Evolutionary conservation across 2,888 invertebrate genomes (phyloP), one percentile per base, ranked within the genome.

Genomic region (Tineola bisselliella): DNA sequence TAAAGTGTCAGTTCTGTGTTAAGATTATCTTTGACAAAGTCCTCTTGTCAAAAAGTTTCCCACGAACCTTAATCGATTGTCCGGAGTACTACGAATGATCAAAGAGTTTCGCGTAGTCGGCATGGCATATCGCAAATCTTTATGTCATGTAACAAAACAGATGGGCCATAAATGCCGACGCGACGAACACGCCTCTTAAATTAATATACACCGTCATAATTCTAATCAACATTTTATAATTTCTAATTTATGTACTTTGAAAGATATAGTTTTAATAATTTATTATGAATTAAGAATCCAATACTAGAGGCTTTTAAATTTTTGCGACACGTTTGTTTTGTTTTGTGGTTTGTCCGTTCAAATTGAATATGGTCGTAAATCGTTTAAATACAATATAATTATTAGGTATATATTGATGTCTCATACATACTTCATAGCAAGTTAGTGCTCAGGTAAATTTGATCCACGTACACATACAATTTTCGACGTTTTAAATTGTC

Each of bases 141-240:
- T 66, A 63, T 62, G 69, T 72, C 69, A 69, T 66, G 70, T 69
- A 58, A 30, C 10, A 31, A 58, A 58, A 58, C 66, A 77, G 70
- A 75, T 75, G 72, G 71, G 65, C 75, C 76, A 68, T 73, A 73
- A 79, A 70, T 73, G 67, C 68, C 66, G 68, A 75, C 71, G 71
- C 70, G 81, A 81, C 81, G 77, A 71, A 72, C 69, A 73, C 68
- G 69, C 70, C 74, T 77, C 79, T 78, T 80, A 77, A 82, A 80
- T 68, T 79, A 80, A 54, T 82, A 79, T 78, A 79, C 77, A 73
- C 70, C 63, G 82, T 84, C 79, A 80, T 81, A 84, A 17, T 17
- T 43, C 43, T n/a, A 13, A 43, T n/a, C 43, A 43, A 25, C 25
- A 25, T 25, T 25, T 6, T 25, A 25, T 25, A 25, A 25, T 25